Percentiles rank a stretch among this genome's conserved stretches.
Conservation (phyloP, 1,140 invertebrate species). For the Chrysoperla carnea region DNA sequence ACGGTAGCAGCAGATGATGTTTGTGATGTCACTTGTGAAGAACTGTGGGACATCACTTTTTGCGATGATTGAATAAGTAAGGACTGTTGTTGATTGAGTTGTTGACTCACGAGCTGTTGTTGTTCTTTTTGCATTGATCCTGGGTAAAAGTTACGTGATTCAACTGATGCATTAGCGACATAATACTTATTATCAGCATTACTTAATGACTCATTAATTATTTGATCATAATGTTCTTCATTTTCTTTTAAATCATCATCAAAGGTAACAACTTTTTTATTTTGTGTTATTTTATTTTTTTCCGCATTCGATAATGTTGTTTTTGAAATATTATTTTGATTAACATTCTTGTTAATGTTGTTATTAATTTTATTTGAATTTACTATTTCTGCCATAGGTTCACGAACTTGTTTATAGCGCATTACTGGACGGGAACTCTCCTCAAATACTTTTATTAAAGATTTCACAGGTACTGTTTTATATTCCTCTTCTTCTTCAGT, state of each 20-base stretch:
- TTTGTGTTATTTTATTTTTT: too few species aligned
- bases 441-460: constrained; percentile 42
- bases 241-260: too few species aligned
- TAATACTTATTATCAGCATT: constrained; percentile 2
- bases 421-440: constrained; percentile 33
- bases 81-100: too few species aligned
- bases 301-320: too few species aligned
- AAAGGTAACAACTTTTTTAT: too few species aligned
- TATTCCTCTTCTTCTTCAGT: constrained; percentile 24
- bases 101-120: too few species aligned
- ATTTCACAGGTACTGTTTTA: constrained; percentile 39
- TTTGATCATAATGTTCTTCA: not conserved
- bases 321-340: too few species aligned
- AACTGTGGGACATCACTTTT: too few species aligned
- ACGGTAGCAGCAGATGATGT: too few species aligned
- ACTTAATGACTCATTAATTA: not conserved
- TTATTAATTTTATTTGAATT: not conserved
- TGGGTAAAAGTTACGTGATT: constrained; percentile 4
- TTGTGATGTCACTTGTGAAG: too few species aligned
- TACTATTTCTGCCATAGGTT: constrained; percentile 15
- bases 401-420: constrained; percentile 33
- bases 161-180: constrained; percentile 4
- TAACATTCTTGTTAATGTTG: too few species aligned
- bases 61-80: too few species aligned
- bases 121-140: not conserved